phyloP scores from a whole-genome alignment of 23 tunicate species.

The Aplidium turbinatum region DNA sequence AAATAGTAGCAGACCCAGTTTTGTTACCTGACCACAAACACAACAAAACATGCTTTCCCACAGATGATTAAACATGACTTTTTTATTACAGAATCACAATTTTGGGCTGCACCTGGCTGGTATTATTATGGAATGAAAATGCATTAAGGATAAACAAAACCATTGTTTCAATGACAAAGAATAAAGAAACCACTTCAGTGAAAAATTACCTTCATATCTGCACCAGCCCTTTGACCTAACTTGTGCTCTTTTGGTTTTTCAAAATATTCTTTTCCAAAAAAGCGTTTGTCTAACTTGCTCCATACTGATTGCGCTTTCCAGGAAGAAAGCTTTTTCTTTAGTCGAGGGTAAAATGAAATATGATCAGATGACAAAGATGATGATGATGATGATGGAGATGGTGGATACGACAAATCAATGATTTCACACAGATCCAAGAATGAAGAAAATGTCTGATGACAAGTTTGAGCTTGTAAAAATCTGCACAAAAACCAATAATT shows the following conservation, averaged over 20 bases:
- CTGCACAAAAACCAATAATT: no score
- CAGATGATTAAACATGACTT: no score
- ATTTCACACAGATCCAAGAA: constrained; percentile 55
- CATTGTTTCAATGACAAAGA: not conserved
- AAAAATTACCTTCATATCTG: constrained; percentile 48
- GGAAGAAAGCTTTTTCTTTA: constrained; percentile 42
- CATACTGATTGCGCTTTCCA: constrained; percentile 76
- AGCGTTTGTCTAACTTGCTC: constrained; percentile 72
- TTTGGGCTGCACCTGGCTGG: no score
- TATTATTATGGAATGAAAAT: no score
- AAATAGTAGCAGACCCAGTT: no score
- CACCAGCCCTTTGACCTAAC: constrained; percentile 28
- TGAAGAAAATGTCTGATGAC: constrained; percentile 56
- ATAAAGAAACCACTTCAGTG: not conserved
- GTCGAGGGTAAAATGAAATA: constrained; percentile 58
- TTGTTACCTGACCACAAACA: no score
- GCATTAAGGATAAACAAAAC: no score
- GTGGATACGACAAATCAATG: constrained; percentile 59
- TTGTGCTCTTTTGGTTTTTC: not conserved
- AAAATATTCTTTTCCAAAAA: constrained; percentile 51
- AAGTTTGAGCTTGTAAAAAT: constrained; percentile 72
- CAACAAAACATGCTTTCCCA: no score
- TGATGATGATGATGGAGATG: constrained; percentile 31
- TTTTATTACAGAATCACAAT: no score
- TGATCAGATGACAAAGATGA: constrained; percentile 34